These are phyloP conservation scores for Tetrax tetrax DNA, from an alignment of 2,113 vertebrate genomes.

Conservation along the genomic window DNA sequence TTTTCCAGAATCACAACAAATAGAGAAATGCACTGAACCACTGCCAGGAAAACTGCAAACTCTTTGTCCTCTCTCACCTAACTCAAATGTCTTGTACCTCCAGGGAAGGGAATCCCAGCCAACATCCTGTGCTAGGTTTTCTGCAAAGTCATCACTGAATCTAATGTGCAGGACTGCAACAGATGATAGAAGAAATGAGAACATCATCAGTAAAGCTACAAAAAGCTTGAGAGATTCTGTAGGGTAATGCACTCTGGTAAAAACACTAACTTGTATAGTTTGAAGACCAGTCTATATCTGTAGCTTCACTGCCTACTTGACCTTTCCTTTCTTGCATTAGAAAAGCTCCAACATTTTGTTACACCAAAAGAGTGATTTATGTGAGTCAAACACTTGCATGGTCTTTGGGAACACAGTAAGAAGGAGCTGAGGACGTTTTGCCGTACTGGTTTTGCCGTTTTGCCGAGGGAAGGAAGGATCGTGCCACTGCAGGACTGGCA, in stretches of 20 bases:
- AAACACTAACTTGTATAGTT: neutral
- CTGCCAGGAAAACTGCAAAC: conserved; percentile 49
- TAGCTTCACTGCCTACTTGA: neutral
- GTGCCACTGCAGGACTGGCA: neutral
- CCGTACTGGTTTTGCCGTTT: too few species aligned
- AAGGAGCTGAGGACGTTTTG: neutral
- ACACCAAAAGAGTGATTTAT: neutral
- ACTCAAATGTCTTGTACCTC: neutral
- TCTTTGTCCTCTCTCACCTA: conserved; percentile 46
- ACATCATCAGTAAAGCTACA: conserved; percentile 9
- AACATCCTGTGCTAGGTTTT: conserved; percentile 9
- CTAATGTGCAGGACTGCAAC: conserved; percentile 1
- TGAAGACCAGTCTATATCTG: neutral
- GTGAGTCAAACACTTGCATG: accelerated
- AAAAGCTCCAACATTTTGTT: neutral
- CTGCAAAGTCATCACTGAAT: conserved; percentile 46
- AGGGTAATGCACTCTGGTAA: neutral
- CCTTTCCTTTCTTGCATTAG: neutral
- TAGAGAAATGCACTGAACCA: conserved; percentile 6
- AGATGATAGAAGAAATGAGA: conserved; percentile 30
- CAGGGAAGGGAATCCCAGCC: conserved; percentile 46
- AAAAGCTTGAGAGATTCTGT: neutral
- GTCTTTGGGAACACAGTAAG: neutral
- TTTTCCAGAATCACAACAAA: conserved; percentile 31
- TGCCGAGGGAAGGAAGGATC: neutral